Conservation (phyloP, 2,888 invertebrate genomes). For the Cosmopolites sordidus region DNA sequence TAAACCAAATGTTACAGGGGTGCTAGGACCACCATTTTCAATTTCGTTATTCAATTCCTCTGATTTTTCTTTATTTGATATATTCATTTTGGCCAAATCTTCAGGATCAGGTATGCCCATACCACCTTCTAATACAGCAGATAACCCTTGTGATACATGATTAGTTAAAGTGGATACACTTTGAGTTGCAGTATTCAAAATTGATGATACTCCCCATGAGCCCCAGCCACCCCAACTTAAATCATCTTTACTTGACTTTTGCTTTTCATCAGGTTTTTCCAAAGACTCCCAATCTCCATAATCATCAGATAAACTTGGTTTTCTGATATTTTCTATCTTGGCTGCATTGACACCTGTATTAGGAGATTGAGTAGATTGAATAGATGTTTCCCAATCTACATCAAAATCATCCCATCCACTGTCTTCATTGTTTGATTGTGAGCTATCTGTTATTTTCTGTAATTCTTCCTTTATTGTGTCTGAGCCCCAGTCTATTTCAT, state of each 20-base stretch:
- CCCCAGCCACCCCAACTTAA: constrained; percentile 54
- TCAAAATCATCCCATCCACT: constrained; percentile 30
- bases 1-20: constrained; percentile 33
- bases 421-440: constrained; percentile 15
- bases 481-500: constrained; percentile 35
- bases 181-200: constrained; percentile 71
- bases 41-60: constrained; percentile 31
- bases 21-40: constrained; percentile 4
- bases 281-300: constrained; percentile 47
- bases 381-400: constrained; percentile 18
- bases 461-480: constrained; percentile 26
- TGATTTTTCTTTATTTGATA: constrained; percentile 29
- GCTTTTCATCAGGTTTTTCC: constrained; percentile 40
- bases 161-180: constrained; percentile 73
- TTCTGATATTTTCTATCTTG: background rate
- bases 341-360: background rate
- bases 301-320: no score
- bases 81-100: constrained; percentile 59
- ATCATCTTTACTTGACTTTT: constrained; percentile 9
- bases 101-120: constrained; percentile 82
- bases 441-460: constrained; percentile 13
- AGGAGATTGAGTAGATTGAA: background rate
- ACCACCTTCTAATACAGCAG: constrained; percentile 71
- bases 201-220: constrained; percentile 69
- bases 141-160: constrained; percentile 77